phyloP scores from a whole-genome alignment of 2,113 vertebrate genomes.

The Eclectus roratus region DNA sequence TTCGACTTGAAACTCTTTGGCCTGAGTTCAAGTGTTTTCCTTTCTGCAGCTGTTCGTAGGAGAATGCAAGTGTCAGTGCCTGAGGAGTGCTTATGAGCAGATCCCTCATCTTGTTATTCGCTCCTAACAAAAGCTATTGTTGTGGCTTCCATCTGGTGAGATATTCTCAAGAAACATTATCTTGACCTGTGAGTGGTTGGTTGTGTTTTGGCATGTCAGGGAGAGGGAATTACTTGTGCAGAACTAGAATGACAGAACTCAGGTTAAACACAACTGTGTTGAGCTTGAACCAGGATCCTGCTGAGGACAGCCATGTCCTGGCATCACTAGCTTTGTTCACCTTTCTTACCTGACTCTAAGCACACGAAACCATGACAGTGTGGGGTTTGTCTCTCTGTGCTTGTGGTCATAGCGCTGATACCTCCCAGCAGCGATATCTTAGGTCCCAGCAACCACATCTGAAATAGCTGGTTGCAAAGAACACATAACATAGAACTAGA shows the following conservation, averaged over 20 bases:
- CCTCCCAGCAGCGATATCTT: not conserved
- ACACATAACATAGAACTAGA: not conserved
- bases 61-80: not conserved
- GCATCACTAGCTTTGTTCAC: not conserved
- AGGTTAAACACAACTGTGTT: not conserved
- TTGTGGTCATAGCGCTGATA: not conserved
- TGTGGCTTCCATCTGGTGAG: conserved; percentile 2
- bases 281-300: not conserved
- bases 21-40: not conserved
- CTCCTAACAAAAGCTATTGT: conserved; percentile 20
- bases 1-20: not conserved
- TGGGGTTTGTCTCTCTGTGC: not conserved
- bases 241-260: not conserved
- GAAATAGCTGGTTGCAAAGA: not conserved
- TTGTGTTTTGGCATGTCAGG: not conserved
- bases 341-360: not conserved
- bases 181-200: not conserved
- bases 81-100: not conserved
- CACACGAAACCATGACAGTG: not conserved
- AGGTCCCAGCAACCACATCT: not conserved
- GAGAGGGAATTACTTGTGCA: not conserved
- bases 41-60: not conserved
- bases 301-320: not conserved
- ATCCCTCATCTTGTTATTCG: not conserved
- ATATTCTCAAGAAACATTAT: not conserved